Conservation (phyloP, 2,888 invertebrate genomes). For the Drosophila melanosoma region DNA sequence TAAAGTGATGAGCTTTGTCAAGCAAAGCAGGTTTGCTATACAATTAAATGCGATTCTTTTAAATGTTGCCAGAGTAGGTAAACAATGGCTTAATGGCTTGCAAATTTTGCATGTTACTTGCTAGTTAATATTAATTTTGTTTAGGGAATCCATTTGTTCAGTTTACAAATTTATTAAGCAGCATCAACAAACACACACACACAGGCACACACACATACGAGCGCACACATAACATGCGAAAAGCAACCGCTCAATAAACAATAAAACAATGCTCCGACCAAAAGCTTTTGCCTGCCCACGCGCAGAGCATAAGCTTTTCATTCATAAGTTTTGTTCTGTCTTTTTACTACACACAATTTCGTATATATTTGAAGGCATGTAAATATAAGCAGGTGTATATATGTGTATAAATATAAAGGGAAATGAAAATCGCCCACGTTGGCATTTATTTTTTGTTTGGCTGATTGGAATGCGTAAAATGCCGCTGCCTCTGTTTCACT, state of each 20-base stretch:
- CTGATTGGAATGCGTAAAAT: constrained; percentile 80
- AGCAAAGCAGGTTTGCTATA: background rate
- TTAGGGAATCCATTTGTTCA: constrained; percentile 5
- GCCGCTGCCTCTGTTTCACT: constrained; percentile 31
- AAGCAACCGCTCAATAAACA: constrained; percentile 16
- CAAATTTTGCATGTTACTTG: background rate
- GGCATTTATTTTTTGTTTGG: constrained; percentile 48
- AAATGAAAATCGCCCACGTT: constrained; percentile 65
- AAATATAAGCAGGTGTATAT: constrained; percentile 6
- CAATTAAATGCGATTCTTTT: background rate
- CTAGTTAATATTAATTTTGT: constrained; percentile 23
- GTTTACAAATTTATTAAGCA: constrained; percentile 9
- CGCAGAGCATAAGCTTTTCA: constrained; percentile 63
- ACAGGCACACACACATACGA: background rate
- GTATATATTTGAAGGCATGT: constrained; percentile 7
- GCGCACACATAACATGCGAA: background rate
- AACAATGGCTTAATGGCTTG: background rate
- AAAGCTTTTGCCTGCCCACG: constrained; percentile 42
- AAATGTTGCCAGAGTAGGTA: too few relatives aligned
- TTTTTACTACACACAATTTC: constrained; percentile 47
- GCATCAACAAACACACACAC: constrained; percentile 3
- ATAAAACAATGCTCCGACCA: constrained; percentile 32
- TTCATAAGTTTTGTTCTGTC: constrained; percentile 66
- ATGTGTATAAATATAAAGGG: constrained; percentile 40
- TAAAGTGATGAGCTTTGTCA: background rate